A percentile compares a stretch with the other conserved stretches of the same genome.
These are phyloP conservation scores for Dryobotodes eremita DNA, from an alignment of 2,888 invertebrate genomes.

Conservation along the genomic window DNA sequence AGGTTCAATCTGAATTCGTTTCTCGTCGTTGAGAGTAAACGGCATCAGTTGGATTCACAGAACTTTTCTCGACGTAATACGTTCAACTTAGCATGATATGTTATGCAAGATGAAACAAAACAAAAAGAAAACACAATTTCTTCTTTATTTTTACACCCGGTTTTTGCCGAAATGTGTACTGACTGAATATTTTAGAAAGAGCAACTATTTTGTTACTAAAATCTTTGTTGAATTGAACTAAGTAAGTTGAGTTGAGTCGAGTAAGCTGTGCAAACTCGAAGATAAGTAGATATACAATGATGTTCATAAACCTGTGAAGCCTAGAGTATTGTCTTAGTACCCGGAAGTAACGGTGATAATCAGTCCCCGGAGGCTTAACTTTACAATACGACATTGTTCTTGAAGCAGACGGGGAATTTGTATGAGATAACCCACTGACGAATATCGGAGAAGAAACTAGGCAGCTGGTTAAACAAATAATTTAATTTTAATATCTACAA, in stretches of 20 bases:
- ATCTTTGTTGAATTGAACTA: neutral
- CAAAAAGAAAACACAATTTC: constrained; percentile 22
- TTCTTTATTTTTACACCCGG: constrained; percentile 14
- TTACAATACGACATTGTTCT: constrained; percentile 73
- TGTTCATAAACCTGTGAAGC: constrained; percentile 24
- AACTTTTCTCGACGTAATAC: constrained; percentile 22
- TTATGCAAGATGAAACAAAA: constrained; percentile 38
- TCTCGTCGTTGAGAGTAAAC: constrained; percentile 20
- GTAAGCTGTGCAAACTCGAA: neutral
- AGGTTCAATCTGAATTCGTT: constrained; percentile 38
- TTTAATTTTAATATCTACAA: constrained; percentile 5
- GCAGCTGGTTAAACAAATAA: neutral
- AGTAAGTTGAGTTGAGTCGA: no score
- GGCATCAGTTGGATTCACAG: constrained; percentile 25
- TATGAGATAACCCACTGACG: neutral
- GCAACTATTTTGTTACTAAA: neutral
- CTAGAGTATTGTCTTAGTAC: constrained; percentile 53
- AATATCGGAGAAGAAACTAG: constrained; percentile 1
- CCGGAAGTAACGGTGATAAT: constrained; percentile 69
- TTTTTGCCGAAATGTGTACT: constrained; percentile 1
- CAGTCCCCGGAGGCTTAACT: constrained; percentile 64
- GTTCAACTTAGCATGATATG: constrained; percentile 14
- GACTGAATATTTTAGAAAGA: neutral
- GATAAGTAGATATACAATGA: constrained; percentile 38
- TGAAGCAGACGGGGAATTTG: constrained; percentile 38